Evolutionary conservation across 2,888 invertebrate species (phyloP), one percentile per base, ranked within the genome.

Genomic region (Hedychridium roseum): DNA sequence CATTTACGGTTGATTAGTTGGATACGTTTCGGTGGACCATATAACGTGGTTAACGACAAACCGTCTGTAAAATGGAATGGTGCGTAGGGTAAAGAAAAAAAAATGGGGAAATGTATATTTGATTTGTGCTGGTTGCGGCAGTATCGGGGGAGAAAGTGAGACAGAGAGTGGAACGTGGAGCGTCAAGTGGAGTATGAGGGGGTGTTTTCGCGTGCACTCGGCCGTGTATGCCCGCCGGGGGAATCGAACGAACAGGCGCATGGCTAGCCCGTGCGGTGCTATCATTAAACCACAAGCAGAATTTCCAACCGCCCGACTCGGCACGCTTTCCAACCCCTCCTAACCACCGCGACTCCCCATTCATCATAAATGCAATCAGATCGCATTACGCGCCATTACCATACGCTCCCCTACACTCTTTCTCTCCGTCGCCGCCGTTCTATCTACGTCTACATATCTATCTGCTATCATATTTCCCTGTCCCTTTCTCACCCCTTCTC

Each of bases 321-420:
- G 57, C 66, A 55, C 65, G 60, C 61, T 64, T 50, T 32, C 37
- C 45, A 48, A 17, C 39, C 32, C 39, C 44, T 43, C n/a, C 45
- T 35, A 23, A 48, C 34, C 57, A 51, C 52, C 56, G 42, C 55
- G 49, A 60, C 58, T n/a, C 58, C 60, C 60, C 67, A 61, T 66
- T 64, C 68, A 66, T 70, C 70, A 65, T 68, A 64, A 67, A 66
- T 60, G 68, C 67, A 68, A 70, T 70, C 68, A 63, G 67, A 70
- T 70, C 68, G 68, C 64, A 70, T 70, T 70, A 70, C 67, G 62
- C 63, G 61, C 66, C 63, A 70, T 70, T 70, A 70, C 60, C 67
- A 68, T 70, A 63, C 60, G 64, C 58, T 49, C 43, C 49, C 48
- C 38, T 35, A 30, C 36, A 30, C 35, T 17, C 28, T 15, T 34